Evolutionary conservation across 2,888 invertebrate species (phyloP).

Genomic region (Anticlea derivata): DNA sequence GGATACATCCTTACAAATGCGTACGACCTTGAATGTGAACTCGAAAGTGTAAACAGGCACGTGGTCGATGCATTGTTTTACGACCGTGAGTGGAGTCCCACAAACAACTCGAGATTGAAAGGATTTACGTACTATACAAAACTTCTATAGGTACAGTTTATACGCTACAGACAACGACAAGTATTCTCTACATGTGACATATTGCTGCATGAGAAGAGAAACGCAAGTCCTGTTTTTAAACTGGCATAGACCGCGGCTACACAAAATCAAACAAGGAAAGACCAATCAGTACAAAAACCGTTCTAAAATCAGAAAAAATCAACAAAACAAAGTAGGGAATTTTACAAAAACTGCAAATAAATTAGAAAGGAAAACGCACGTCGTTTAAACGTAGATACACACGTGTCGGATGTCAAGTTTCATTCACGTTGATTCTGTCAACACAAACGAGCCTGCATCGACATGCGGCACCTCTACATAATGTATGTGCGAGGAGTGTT

Average conservation of each 20-base stretch:
- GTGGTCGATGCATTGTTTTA: slow-evolving; percentile 83
- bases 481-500: slow-evolving; percentile 59
- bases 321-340: background rate
- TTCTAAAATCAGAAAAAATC: background rate
- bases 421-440: slow-evolving; percentile 74
- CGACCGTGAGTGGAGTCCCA: slow-evolving; percentile 65
- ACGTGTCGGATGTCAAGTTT: slow-evolving; percentile 72
- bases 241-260: background rate
- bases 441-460: slow-evolving; percentile 56
- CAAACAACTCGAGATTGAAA: slow-evolving; percentile 48
- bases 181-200: background rate
- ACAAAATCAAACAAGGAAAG: background rate
- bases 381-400: slow-evolving; percentile 60
- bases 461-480: slow-evolving; percentile 64
- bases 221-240: background rate
- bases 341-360: slow-evolving; percentile 13
- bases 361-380: slow-evolving; percentile 50
- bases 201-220: background rate
- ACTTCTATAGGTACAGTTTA: slow-evolving; percentile 3
- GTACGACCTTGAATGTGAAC: slow-evolving; percentile 83
- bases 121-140: slow-evolving; percentile 31
- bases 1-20: slow-evolving; percentile 83
- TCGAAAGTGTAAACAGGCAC: slow-evolving; percentile 81
- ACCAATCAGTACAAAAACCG: background rate
- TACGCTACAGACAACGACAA: background rate